Evolutionary conservation across 2,888 invertebrate genomes (phyloP), one percentile per base, ranked within the genome.

Genomic region (Deilephila elpenor): DNA sequence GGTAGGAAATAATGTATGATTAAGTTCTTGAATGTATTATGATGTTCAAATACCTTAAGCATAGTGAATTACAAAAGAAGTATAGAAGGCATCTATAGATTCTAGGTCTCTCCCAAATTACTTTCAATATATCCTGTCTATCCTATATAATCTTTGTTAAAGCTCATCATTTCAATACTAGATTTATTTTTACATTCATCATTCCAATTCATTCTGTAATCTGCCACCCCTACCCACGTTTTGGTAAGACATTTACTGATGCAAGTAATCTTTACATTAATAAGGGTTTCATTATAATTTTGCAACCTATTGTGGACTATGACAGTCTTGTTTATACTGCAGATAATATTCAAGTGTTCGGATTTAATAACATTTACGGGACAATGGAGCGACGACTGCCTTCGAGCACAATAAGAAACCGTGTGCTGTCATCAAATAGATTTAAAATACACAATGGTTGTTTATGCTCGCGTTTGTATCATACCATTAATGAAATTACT

Each of bases 281-380:
- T 51, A 51, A 44, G 25, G 51, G 67, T 67, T 67, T 51, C 44
- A 20, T 67, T 51, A 20, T 67, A 51, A 67, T 51, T 67, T 44
- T 67, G 44, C 17, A 44, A 6, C 51, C n/a, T 44, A 67, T 67
- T 67, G 51, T 67, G 51, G 44, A 44, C 56, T 56, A 56, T n/a
- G 56, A n/a, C 56, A 19, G 44, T 14, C 44, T 64, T 64, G 64
- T 67, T 67, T 67, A 67, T 51, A 51, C 14, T 44, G 44, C 25
- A 25, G 56, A 56, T 56, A 56, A n/a, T 67, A 51, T 67, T 51
- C 44, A 51, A 67, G 44, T 25, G 44, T 67, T 56, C 56, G n/a
- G 56, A 67, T 67, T 67, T 67, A 67, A 67, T 67, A 67, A 67
- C 67, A 67, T 67, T 67, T 44, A 25, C 67, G 44, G 20, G 67